A percentile compares a stretch with the other conserved stretches of the same genome.
Evolutionary conservation across 2,113 vertebrate genomes (phyloP).

Genomic region (Pampusana beccarii): DNA sequence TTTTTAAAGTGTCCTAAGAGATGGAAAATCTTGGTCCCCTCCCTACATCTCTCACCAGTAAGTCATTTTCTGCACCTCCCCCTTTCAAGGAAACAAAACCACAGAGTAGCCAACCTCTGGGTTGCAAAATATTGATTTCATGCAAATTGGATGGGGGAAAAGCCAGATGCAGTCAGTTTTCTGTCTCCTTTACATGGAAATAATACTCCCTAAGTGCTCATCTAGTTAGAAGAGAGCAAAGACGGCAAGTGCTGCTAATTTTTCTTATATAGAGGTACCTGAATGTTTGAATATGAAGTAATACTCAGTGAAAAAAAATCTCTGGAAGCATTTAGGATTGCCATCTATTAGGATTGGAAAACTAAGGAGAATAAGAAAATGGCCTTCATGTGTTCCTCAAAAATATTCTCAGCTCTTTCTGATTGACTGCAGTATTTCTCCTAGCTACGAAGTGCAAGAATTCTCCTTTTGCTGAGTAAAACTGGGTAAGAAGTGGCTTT

Average conservation of each 20-base stretch:
- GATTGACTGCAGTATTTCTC: not conserved
- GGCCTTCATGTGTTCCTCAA: conserved; percentile 42
- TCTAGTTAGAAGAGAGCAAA: conserved; percentile 21
- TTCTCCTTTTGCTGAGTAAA: not conserved
- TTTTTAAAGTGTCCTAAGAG: not conserved
- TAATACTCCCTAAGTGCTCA: conserved; percentile 28
- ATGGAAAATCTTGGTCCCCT: not conserved
- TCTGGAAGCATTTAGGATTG: conserved; percentile 39
- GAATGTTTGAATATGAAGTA: conserved; percentile 20
- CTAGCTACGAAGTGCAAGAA: not conserved
- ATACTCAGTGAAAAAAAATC: not conserved
- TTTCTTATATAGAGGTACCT: conserved; percentile 25
- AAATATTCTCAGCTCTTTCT: conserved; percentile 14
- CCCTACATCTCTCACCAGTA: not conserved
- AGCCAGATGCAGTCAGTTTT: conserved; percentile 42
- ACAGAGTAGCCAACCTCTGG: conserved; percentile 11
- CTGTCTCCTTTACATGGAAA: conserved; percentile 27
- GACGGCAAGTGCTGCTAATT: not conserved
- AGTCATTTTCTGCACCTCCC: not conserved
- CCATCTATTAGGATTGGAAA: conserved; percentile 36
- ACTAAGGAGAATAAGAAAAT: conserved; percentile 16
- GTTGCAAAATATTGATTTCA: conserved; percentile 61
- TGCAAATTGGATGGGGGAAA: conserved; percentile 38
- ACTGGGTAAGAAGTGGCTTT: conserved; percentile 23
- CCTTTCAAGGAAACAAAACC: not conserved